These are phyloP conservation scores for Batillaria attramentaria DNA, from an alignment of 1,140 invertebrate species.

Conservation along the genomic window DNA sequence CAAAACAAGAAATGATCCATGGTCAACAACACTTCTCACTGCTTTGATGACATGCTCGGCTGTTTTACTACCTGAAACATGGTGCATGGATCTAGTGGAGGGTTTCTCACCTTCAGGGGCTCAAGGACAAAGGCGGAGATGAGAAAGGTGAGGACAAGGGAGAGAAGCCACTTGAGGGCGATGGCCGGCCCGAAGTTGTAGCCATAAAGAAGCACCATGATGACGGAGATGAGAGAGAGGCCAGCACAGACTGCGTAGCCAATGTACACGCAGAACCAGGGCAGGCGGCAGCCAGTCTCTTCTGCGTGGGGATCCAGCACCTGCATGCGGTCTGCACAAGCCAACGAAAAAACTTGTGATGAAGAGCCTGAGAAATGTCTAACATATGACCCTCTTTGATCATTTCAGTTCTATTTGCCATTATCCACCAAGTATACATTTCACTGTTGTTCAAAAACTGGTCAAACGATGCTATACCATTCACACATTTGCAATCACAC, in stretches of 20 bases:
- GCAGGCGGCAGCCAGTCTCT: conserved; percentile 52
- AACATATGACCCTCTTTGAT: no score
- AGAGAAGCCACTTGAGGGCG: conserved; percentile 62
- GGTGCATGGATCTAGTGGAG: neutral
- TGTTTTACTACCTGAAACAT: no score
- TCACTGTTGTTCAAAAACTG: no score
- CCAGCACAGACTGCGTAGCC: conserved; percentile 57
- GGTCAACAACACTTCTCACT: no score
- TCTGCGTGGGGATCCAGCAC: conserved; percentile 9
- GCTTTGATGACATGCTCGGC: no score
- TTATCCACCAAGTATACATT: no score
- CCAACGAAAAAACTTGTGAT: no score
- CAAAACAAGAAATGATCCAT: conserved; percentile 11
- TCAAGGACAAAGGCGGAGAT: conserved; percentile 63
- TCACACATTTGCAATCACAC: no score
- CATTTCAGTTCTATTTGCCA: no score
- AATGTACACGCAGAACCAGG: conserved; percentile 64
- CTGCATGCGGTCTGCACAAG: conserved; percentile 33
- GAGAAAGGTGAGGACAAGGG: conserved; percentile 57
- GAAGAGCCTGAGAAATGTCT: no score
- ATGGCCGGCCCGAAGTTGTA: conserved; percentile 59
- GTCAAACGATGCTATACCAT: no score
- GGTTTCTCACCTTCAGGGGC: conserved; percentile 63
- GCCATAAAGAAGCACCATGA: conserved; percentile 62
- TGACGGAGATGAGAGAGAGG: conserved; percentile 52